Evolutionary conservation across 1,140 invertebrate genomes (phyloP).

Genomic region (Elysia chlorotica): DNA sequence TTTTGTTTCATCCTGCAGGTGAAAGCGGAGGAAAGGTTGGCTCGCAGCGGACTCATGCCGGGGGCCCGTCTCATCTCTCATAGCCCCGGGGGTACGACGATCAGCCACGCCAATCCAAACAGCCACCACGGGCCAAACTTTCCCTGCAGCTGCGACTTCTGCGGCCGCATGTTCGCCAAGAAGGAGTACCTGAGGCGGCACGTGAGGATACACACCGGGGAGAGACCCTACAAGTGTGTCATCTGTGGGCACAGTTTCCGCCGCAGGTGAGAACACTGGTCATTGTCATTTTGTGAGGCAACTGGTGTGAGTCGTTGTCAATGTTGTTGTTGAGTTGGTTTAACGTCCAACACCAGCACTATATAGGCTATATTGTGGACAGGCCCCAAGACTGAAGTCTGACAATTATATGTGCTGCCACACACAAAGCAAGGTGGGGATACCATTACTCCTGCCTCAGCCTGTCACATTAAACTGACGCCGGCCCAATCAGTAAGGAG

Average conservation of each 20-base stretch:
- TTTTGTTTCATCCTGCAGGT: not conserved
- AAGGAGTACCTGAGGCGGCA: constrained; percentile 30
- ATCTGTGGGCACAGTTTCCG: constrained; percentile 29
- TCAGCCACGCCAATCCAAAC: constrained; percentile 18
- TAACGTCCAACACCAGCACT: no score
- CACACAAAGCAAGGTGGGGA: no score
- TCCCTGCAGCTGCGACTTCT: constrained; percentile 27
- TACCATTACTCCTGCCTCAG: no score
- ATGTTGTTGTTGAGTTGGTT: no score
- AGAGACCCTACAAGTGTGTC: constrained; percentile 30
- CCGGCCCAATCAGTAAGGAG: no score
- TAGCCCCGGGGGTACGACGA: constrained; percentile 3
- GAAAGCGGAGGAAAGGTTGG: constrained; percentile 19
- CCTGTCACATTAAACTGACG: no score
- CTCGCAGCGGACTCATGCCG: constrained; percentile 21
- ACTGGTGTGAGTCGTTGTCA: no score
- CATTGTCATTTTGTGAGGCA: no score
- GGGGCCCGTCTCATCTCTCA: constrained; percentile 20
- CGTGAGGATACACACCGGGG: constrained; percentile 29
- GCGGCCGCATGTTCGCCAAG: constrained; percentile 30
- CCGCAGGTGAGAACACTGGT: constrained; percentile 22
- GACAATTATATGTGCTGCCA: no score
- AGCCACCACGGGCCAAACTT: constrained; percentile 19
- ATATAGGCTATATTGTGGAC: no score
- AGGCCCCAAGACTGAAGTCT: no score